Evolutionary conservation across 2,113 vertebrate species (phyloP).

Genomic region (Sigmodon hispidus): DNA sequence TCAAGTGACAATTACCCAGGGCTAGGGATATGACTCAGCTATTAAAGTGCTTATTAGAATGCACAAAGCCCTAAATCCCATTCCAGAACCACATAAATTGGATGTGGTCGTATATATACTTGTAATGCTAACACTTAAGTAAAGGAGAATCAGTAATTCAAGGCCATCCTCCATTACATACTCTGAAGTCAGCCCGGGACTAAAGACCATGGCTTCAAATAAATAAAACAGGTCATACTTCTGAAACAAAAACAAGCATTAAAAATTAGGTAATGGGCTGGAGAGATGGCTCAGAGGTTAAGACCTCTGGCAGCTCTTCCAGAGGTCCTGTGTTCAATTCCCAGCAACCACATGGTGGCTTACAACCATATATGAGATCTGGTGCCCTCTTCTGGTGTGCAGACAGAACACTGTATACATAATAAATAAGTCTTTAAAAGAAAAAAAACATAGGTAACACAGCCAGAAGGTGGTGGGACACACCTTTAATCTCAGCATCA

Average conservation of each 20-base stretch:
- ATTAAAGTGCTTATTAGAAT: background rate
- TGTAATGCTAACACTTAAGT: background rate
- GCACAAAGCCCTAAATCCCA: background rate
- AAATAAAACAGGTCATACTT: background rate
- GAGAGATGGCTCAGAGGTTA: too few relatives aligned
- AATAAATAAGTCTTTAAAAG: too few relatives aligned
- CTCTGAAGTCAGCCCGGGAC: background rate
- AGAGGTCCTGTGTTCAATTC: too few relatives aligned
- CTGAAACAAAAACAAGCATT: conserved; percentile 7
- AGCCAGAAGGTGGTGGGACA: too few relatives aligned
- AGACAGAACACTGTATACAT: too few relatives aligned
- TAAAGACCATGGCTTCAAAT: background rate
- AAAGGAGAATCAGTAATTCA: background rate
- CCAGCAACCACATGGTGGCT: too few relatives aligned
- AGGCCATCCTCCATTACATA: too few relatives aligned
- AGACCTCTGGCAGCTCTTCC: too few relatives aligned
- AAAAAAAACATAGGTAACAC: too few relatives aligned
- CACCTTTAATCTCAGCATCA: too few relatives aligned
- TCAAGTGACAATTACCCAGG: background rate
- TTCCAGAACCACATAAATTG: background rate
- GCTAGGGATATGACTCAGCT: background rate
- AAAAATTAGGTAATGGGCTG: background rate
- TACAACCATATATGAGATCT: too few relatives aligned
- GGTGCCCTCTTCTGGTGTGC: too few relatives aligned
- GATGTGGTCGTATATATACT: background rate